These are phyloP conservation scores for Daktulosphaira vitifoliae DNA, from an alignment of 1,140 invertebrate species.

Conservation along the genomic window DNA sequence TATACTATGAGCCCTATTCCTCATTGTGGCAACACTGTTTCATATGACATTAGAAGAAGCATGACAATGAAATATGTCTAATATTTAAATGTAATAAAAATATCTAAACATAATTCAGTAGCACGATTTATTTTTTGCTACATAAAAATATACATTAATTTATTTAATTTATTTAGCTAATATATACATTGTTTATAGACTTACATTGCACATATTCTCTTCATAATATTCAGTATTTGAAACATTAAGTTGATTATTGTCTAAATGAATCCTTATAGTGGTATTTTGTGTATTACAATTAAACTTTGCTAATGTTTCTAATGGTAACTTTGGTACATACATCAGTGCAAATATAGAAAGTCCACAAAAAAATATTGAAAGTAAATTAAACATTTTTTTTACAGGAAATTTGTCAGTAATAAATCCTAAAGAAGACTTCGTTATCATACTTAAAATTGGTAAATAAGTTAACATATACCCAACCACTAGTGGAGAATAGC, in stretches of 20 bases:
- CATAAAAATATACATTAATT: too few relatives aligned
- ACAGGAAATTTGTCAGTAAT: slow-evolving; percentile 68
- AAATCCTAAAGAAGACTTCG: slow-evolving; percentile 68
- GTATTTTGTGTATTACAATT: neutral
- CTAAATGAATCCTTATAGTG: neutral
- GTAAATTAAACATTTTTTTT: slow-evolving; percentile 64
- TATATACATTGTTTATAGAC: too few relatives aligned
- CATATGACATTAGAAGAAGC: too few relatives aligned
- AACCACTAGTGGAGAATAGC: slow-evolving; percentile 65
- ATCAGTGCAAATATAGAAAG: neutral
- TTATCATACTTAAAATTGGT: slow-evolving; percentile 66
- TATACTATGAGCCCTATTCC: too few relatives aligned
- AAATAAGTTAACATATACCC: slow-evolving; percentile 69
- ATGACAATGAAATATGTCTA: too few relatives aligned
- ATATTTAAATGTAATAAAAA: too few relatives aligned
- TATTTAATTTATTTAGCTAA: too few relatives aligned
- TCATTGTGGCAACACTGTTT: too few relatives aligned
- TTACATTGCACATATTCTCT: neutral
- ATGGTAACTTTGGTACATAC: neutral
- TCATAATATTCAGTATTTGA: neutral
- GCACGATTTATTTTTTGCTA: too few relatives aligned
- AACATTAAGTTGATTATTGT: neutral
- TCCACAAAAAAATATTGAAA: neutral
- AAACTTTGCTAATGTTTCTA: neutral
- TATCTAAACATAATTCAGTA: too few relatives aligned